These are phyloP conservation scores for Brachionus koreanus DNA, from an alignment of 1,140 invertebrate species.

Conservation along the genomic window DNA sequence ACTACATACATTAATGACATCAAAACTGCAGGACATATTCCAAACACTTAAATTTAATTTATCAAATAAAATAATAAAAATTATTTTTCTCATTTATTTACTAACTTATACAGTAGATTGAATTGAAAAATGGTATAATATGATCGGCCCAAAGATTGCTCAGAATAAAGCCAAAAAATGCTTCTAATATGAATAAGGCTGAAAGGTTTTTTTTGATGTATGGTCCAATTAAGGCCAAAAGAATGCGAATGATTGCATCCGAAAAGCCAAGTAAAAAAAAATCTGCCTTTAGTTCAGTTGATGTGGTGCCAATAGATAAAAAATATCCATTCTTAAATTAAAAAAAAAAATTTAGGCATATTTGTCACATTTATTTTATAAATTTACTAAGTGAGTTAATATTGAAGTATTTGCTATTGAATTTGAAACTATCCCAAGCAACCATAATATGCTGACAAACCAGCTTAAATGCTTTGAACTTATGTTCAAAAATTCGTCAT, in stretches of 20 bases:
- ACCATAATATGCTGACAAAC: background rate
- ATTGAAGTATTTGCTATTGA: conserved; percentile 41
- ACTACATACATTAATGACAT: conserved; percentile 41
- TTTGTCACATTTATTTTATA: background rate
- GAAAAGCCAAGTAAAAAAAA: conserved; percentile 18
- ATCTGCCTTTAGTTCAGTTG: background rate
- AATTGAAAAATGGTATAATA: conserved; percentile 10
- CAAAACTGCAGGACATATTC: conserved; percentile 31
- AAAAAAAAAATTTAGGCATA: background rate
- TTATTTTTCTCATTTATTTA: background rate
- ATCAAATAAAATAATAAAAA: background rate
- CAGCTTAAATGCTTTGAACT: background rate
- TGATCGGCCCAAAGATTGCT: conserved; percentile 27
- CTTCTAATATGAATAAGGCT: background rate
- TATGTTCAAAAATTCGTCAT: background rate
- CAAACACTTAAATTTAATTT: background rate
- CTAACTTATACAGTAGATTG: conserved; percentile 29
- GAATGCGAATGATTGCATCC: background rate
- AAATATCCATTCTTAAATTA: conserved; percentile 40
- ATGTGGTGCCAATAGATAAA: background rate
- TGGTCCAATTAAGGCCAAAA: conserved; percentile 9
- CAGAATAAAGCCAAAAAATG: conserved; percentile 33
- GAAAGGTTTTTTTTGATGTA: conserved; percentile 3
- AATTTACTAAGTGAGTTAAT: conserved; percentile 11
- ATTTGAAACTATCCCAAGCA: background rate